These are phyloP conservation scores for Chelon auratus DNA, from an alignment of 2,797 vertebrate genomes.

Conservation along the genomic window DNA sequence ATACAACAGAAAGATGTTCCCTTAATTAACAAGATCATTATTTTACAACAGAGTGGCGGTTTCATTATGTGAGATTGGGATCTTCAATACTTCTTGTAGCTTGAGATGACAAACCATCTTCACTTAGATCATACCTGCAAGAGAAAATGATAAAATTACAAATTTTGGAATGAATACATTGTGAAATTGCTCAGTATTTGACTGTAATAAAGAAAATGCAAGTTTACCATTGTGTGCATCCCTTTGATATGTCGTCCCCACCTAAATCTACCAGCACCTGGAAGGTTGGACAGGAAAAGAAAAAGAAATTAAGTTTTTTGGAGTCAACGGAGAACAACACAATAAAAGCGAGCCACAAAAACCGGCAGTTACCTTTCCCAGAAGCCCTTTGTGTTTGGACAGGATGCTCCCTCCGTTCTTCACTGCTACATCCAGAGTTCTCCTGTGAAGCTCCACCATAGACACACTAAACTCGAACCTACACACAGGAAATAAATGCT, in stretches of 20 bases:
- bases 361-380: conserved; percentile 90
- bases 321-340: no score
- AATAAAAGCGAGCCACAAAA: neutral
- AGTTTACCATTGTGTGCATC: conserved; percentile 95
- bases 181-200: neutral
- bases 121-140: conserved; percentile 93
- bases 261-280: conserved; percentile 92
- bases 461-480: conserved; percentile 98
- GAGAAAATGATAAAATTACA: conserved; percentile 19
- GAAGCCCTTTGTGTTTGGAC: conserved; percentile 96
- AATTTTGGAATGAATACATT: neutral
- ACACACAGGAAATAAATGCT: neutral
- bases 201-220: neutral
- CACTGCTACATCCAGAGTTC: conserved; percentile 95
- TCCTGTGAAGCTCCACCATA: conserved; percentile 91
- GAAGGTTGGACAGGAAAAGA: conserved; percentile 14
- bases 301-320: neutral
- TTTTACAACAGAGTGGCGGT: conserved; percentile 80
- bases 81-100: conserved; percentile 70
- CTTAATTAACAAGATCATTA: conserved; percentile 79
- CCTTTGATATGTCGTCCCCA: conserved; percentile 92
- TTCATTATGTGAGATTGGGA: conserved; percentile 54
- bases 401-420: conserved; percentile 96
- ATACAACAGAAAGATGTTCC: conserved; percentile 63
- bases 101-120: conserved; percentile 87